Conservation (phyloP, 2,888 invertebrate genomes). For the Boloria euphrosyne region DNA sequence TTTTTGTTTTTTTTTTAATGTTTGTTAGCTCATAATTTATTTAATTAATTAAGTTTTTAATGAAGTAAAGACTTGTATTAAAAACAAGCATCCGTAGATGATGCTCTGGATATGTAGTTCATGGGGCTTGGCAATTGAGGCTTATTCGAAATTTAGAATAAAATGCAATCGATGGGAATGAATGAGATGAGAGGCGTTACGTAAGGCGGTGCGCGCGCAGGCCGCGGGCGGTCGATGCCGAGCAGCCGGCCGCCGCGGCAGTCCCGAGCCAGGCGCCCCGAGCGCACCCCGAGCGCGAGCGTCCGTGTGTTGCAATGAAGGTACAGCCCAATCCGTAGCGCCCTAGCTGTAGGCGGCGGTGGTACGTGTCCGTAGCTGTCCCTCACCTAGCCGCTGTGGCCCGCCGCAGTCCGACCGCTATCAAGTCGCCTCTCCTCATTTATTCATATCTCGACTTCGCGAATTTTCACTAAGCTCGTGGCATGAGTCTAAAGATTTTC, state of each 20-base stretch:
- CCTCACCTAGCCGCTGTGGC: constrained; percentile 48
- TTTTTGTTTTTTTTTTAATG: too few species aligned
- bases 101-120: background rate
- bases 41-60: too few species aligned
- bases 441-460: constrained; percentile 17
- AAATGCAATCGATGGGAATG: constrained; percentile 19
- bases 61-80: too few species aligned
- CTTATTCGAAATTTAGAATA: constrained; percentile 1
- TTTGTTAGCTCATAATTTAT: too few species aligned
- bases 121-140: background rate
- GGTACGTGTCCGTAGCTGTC: constrained; percentile 57
- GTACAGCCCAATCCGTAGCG: constrained; percentile 71
- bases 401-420: constrained; percentile 46
- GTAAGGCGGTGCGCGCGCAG: constrained; percentile 44
- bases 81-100: too few species aligned
- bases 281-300: constrained; percentile 43
- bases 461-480: constrained; percentile 4
- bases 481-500: constrained; percentile 20
- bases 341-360: constrained; percentile 71
- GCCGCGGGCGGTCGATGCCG: constrained; percentile 52
- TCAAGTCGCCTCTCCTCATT: constrained; percentile 16
- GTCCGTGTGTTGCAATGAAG: constrained; percentile 75
- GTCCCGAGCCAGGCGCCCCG: constrained; percentile 46
- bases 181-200: constrained; percentile 33
- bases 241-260: constrained; percentile 45